A percentile compares a stretch with the other conserved stretches of the same genome.
phyloP scores from a whole-genome alignment of 2,888 invertebrate genomes.

The Stenoptilia bipunctidactyla region DNA sequence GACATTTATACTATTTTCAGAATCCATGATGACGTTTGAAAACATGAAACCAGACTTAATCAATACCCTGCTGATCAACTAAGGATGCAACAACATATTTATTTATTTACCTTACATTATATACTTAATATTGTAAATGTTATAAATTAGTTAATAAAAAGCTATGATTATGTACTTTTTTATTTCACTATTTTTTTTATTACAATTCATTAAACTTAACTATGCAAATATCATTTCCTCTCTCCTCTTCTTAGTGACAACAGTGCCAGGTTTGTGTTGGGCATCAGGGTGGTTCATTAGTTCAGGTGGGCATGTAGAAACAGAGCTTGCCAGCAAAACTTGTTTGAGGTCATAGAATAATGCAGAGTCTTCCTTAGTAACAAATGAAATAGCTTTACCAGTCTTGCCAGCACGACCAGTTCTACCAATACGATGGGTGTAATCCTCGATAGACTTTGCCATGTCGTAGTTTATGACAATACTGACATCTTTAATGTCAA shows the following conservation, averaged over 20 bases:
- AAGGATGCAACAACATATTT: too few relatives aligned
- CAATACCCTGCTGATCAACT: too few relatives aligned
- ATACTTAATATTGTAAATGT: too few relatives aligned
- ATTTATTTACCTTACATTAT: too few relatives aligned
- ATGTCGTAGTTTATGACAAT: constrained; percentile 99
- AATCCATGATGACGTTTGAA: too few relatives aligned
- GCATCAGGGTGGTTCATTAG: constrained; percentile 98
- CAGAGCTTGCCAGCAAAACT: constrained; percentile 87
- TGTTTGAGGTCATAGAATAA: constrained; percentile 98
- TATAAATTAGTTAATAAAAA: too few relatives aligned
- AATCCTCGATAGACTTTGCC: constrained; percentile 99
- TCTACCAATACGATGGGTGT: constrained; percentile 98
- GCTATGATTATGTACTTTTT: too few relatives aligned
- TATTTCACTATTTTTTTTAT: too few relatives aligned
- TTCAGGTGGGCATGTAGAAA: constrained; percentile 95
- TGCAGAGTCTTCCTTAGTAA: constrained; percentile 95
- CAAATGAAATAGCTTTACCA: constrained; percentile 95
- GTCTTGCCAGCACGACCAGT: constrained; percentile 99
- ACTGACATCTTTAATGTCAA: constrained; percentile 99
- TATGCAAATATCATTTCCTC: constrained; percentile 97
- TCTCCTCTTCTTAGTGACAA: constrained; percentile 91
- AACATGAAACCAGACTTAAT: too few relatives aligned
- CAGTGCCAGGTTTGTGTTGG: constrained; percentile 96
- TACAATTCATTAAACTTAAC: constrained; percentile 12
- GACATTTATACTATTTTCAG: too few relatives aligned